phyloP scores from a whole-genome alignment of 2,113 vertebrate genomes.

The Lethenteron reissneri region DNA sequence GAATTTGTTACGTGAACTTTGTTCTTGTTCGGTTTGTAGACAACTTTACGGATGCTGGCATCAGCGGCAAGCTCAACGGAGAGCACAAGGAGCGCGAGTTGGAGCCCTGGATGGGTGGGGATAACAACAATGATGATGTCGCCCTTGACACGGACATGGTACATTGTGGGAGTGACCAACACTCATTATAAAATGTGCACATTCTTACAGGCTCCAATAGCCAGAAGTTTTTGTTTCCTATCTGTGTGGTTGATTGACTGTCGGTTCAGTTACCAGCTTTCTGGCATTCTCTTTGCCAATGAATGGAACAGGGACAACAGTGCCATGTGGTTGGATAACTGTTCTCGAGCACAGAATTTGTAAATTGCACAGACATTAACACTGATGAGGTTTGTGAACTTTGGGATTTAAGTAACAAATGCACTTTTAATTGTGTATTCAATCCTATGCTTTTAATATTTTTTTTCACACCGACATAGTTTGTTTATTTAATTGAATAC shows the following conservation, averaged over 20 bases:
- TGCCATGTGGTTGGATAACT: neutral
- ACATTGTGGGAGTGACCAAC: slow-evolving; percentile 14
- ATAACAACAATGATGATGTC: slow-evolving; percentile 46
- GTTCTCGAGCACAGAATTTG: too few relatives aligned
- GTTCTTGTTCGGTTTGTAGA: too few relatives aligned
- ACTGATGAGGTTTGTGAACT: too few relatives aligned
- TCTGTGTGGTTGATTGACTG: neutral
- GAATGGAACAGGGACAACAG: neutral
- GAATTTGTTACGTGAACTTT: too few relatives aligned
- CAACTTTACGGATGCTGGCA: too few relatives aligned
- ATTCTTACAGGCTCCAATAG: neutral
- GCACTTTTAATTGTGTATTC: too few relatives aligned
- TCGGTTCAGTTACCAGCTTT: neutral
- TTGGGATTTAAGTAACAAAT: too few relatives aligned
- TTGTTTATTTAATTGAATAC: too few relatives aligned
- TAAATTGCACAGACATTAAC: too few relatives aligned
- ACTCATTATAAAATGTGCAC: neutral
- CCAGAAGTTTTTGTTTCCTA: neutral
- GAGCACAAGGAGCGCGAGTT: slow-evolving; percentile 93
- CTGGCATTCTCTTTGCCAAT: neutral
- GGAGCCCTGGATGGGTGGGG: slow-evolving; percentile 91
- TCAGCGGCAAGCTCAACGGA: slow-evolving; percentile 39
- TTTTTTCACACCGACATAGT: too few relatives aligned
- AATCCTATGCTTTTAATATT: too few relatives aligned
- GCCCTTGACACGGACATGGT: slow-evolving; percentile 83